Conservation (phyloP, 2,888 invertebrate genomes). For the Cryptus viduatorius region DNA sequence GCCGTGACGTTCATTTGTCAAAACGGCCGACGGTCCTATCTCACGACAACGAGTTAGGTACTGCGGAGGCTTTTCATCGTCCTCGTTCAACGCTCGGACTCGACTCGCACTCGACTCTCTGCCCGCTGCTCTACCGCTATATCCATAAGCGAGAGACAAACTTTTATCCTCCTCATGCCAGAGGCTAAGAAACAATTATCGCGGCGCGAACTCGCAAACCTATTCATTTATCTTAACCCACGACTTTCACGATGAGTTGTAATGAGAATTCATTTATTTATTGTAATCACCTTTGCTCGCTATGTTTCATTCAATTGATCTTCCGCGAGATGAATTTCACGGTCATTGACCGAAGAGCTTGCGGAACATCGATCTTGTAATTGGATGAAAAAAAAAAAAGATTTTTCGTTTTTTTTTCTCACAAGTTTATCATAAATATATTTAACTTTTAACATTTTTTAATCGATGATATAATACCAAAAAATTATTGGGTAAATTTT, state of each 20-base stretch:
- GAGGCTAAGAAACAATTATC: constrained; percentile 62
- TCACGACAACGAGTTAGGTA: constrained; percentile 34
- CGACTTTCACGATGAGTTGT: constrained; percentile 10
- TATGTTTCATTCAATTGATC: background rate
- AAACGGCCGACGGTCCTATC: constrained; percentile 58
- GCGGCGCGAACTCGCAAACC: constrained; percentile 27
- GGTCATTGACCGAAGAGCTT: no score
- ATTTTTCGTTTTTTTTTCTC: no score
- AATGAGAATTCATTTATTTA: constrained; percentile 31
- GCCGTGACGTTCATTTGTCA: constrained; percentile 72
- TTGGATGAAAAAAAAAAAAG: no score
- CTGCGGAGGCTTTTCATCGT: constrained; percentile 37
- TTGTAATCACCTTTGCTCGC: background rate
- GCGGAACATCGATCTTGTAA: no score
- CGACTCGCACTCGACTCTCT: background rate
- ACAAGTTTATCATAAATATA: no score
- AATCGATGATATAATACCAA: no score
- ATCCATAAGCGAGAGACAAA: background rate
- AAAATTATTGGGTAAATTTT: no score
- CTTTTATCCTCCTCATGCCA: background rate
- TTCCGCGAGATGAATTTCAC: no score
- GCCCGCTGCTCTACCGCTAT: background rate
- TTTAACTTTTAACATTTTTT: no score
- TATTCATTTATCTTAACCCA: constrained; percentile 13
- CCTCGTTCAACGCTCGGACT: constrained; percentile 25